These are phyloP conservation scores for Thamnophis elegans DNA, from an alignment of 2,797 vertebrate genomes.

Conservation along the genomic window DNA sequence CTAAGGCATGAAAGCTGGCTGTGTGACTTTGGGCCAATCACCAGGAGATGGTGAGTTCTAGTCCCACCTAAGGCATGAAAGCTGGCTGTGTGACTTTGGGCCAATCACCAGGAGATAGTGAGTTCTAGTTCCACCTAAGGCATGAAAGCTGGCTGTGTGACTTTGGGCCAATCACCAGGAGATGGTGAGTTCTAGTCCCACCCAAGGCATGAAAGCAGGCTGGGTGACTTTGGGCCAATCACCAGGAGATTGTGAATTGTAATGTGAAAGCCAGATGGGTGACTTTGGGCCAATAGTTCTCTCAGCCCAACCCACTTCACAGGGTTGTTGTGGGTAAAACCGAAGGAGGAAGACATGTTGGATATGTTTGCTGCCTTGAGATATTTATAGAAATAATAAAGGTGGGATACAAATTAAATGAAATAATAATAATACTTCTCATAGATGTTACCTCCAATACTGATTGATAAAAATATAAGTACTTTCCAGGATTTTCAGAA, in stretches of 20 bases:
- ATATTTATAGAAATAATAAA: neutral
- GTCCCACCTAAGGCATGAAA: neutral
- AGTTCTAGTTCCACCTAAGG: neutral
- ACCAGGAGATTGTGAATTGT: no score
- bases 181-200: no score
- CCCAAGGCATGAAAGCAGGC: no score
- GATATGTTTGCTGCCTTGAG: neutral
- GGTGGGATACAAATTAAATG: neutral
- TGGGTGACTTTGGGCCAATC: no score
- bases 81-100: no score
- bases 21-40: neutral
- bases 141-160: neutral
- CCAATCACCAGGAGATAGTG: no score
- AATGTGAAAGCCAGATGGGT: fast-evolving
- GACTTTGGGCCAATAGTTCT: neutral
- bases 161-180: neutral
- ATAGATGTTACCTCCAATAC: neutral
- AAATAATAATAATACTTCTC: neutral
- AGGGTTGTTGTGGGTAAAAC: neutral
- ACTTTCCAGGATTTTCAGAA: neutral
- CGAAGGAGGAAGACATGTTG: neutral
- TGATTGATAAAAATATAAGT: neutral
- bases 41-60: neutral
- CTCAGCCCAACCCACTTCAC: neutral
- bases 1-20: neutral